These are phyloP conservation scores for Leguminivora glycinivorella DNA, from an alignment of 1,140 invertebrate species.

Conservation along the genomic window DNA sequence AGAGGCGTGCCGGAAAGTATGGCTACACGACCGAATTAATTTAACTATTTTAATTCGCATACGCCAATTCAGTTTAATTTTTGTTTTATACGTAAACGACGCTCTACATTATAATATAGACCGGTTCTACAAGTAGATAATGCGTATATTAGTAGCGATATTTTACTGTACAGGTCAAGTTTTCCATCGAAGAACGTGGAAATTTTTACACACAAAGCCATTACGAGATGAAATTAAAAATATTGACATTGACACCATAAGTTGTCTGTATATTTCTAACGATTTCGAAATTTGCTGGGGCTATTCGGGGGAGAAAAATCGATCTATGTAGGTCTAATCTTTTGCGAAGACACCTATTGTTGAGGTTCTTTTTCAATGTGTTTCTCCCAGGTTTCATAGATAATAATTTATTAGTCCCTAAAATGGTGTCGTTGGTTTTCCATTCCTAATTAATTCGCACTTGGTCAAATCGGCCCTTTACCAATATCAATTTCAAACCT, in stretches of 20 bases:
- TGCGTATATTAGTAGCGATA: slow-evolving; percentile 27
- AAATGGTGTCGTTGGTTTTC: too few relatives aligned
- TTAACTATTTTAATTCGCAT: slow-evolving; percentile 36
- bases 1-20: slow-evolving; percentile 48
- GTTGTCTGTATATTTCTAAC: too few relatives aligned
- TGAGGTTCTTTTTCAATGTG: too few relatives aligned
- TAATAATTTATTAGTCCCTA: too few relatives aligned
- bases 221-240: not conserved
- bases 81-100: slow-evolving; percentile 32
- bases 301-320: too few relatives aligned
- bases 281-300: too few relatives aligned
- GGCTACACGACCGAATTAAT: slow-evolving; percentile 40
- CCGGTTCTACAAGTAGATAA: slow-evolving; percentile 23
- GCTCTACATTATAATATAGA: slow-evolving; percentile 30
- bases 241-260: too few relatives aligned
- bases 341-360: too few relatives aligned
- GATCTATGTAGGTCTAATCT: too few relatives aligned
- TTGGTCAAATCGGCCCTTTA: not conserved
- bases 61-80: slow-evolving; percentile 37
- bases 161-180: not conserved
- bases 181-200: not conserved
- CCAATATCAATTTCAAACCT: not conserved
- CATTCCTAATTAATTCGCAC: too few relatives aligned
- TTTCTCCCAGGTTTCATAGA: too few relatives aligned
- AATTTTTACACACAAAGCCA: not conserved